Percentiles rank a stretch among this genome's conserved stretches.
Conservation (phyloP, 2,113 vertebrate species). For the Onychostoma macrolepis region DNA sequence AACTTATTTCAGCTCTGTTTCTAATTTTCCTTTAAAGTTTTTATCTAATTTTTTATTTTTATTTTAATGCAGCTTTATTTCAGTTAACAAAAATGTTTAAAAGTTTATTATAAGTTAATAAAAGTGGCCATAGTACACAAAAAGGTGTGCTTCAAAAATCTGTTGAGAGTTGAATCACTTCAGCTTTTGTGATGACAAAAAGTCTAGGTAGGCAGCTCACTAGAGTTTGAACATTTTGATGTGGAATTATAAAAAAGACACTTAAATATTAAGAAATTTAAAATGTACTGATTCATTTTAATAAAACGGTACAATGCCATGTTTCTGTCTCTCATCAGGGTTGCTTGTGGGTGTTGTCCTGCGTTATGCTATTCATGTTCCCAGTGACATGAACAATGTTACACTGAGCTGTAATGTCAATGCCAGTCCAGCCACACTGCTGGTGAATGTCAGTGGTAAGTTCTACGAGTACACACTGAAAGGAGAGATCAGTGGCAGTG, state of each 20-base stretch:
- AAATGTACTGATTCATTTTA: not conserved
- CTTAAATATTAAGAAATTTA: not conserved
- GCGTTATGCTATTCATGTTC: slow-evolving; percentile 92
- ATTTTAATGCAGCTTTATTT: not conserved
- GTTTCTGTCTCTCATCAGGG: slow-evolving; percentile 72
- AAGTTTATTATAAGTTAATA: not conserved
- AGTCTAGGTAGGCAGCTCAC: not conserved
- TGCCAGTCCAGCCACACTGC: slow-evolving; percentile 87
- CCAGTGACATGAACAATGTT: slow-evolving; percentile 84
- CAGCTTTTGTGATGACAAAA: not conserved
- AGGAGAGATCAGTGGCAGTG: slow-evolving; percentile 85
- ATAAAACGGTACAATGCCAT: not conserved
- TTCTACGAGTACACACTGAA: slow-evolving; percentile 97
- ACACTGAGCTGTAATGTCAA: slow-evolving; percentile 89
- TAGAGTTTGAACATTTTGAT: not conserved
- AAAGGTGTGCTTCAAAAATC: not conserved
- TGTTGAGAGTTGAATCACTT: not conserved
- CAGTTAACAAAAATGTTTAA: not conserved
- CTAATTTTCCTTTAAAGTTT: not conserved
- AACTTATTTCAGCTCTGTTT: not conserved
- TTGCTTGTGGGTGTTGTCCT: slow-evolving; percentile 91
- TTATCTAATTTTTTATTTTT: not conserved
- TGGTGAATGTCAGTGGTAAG: slow-evolving; percentile 92
- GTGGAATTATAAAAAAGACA: not conserved
- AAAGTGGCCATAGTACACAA: not conserved